Evolutionary conservation across 2,113 vertebrate genomes (phyloP), one percentile per base, ranked within the genome.

Genomic region (Poecilia latipinna): DNA sequence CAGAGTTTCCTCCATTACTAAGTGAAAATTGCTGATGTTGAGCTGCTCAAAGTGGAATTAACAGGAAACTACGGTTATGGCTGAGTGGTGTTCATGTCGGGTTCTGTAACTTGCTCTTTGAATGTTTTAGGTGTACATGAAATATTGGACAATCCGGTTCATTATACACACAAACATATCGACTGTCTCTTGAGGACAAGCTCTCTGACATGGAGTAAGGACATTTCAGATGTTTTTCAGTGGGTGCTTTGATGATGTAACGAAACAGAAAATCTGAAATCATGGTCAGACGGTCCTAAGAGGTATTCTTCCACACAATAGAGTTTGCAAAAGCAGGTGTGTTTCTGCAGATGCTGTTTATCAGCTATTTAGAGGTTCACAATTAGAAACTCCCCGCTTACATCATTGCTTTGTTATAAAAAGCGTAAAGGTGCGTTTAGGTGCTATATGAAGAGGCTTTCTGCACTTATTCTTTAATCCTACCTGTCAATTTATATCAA

Each of bases 81-180:
- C 74, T 86, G 44, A 10, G 74, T 70, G 39, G 65, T 65, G 35
- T 69, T 44, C 31, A 62, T 61, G 76, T 62, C 61, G 70, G 33
- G 32, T 72, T 89, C 89, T 89, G 87, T 86, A 82, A 74, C 28
- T 10, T 74, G 64, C 63, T 37, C 77, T 88, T 88, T 86, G 79
- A 91, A 91, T 87, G 57, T 82, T 89, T 90, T 65, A 88, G 82
- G 31, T 65, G 70, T 72, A 68, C 65, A 72, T 74, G 62, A 82
- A 74, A 84, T 84, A 79, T 81, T 64, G 68, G 70, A 75, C 79
- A 63, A 29, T 35, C 71, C 44, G 32, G 67, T 83, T 87, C 33
- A 67, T 85, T 77, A 72, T 57, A 63, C 61, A 15, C 61, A 63
- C 60, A 62, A 48, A 69, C 62, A 70, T 37, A 61, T 39, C 67